Evolutionary conservation across 92 coral and sea anemone species (phyloP), one percentile per base, ranked within the genome.

Genomic region (Epizoanthus illoricatus): DNA sequence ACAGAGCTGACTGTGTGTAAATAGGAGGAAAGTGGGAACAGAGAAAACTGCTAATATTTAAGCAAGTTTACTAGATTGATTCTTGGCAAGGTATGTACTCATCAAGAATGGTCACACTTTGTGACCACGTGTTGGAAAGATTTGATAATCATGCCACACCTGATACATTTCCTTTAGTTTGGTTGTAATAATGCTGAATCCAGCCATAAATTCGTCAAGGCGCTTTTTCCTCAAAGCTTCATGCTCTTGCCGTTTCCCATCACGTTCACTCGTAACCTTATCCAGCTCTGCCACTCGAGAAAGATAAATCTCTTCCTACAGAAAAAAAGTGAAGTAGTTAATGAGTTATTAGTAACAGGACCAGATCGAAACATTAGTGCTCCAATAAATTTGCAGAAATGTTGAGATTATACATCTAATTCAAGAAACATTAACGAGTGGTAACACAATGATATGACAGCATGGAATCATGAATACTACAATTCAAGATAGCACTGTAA

Each of bases 151-250:
- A 15, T 11, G 18, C 15, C 59, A 57, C 45, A 94, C 99, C 94
- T 94, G 99, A 79, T 97, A 97, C 99, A 97, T 97, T 87, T 97
- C 98, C 65, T 97, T 97, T 41, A 97, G 91, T 74, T 91, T 97
- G 52, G 97, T 94, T 8, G 99, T 97, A 64, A 97, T 97, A 54
- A 97, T 78, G 41, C 93, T 84, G 85, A 97, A 97, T 5, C 99
- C 98, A 8, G 98, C 94, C 99, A 94, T 93, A 74, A 97, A 97
- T 76, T 97, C 99, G 66, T 97, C 98, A 58, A 97, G 92, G 13
- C 99, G 88, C 81, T 89, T 91, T 74, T 94, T 97, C 20, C 97
- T 87, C 80, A 97, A 80, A 13, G 91, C 92, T 74, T 97, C 99
- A 63, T 97, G 98, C 43, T 93, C 99, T 60, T 86, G 86, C 12